Base-by-base conservation (phyloP, 2,113 vertebrate species). In the Tupaia chinensis region DNA sequence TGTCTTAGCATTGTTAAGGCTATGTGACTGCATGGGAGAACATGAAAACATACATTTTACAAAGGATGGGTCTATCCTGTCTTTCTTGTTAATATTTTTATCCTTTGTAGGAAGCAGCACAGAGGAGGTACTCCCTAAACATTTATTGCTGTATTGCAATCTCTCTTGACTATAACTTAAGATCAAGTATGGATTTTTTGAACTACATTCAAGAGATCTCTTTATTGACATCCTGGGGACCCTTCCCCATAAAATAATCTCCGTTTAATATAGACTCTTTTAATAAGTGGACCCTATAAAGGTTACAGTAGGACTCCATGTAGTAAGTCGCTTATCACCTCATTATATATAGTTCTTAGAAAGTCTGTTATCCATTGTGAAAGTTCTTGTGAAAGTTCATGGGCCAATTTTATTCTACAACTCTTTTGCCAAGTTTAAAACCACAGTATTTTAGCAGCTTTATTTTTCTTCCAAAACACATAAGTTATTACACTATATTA, bases 401-500 rank as follows among this genome's bases (percentile, higher is more conserved):
- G 72, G 65, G 74, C 97, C 95, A 98, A 96, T 89, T 53, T 95
- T 32, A 91, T 89, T 96, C 65, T 89, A 83, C n/a, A 68, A 0
- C 53, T 95, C 86, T 96, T 93, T 92, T 87, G 96, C 93, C 96
- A 96, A 94, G 91, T 98, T 98, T 94, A 95, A 98, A 98, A 97
- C 97, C 98, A 95, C 97, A 98, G 20, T 98, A 96, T 97, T 96
- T 97, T 96, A 86, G 86, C 91, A 96, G 96, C 88, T 97, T 97
- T 98, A 81, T 97, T 98, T 98, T 98, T 97, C 98, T 98, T 98
- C 97, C 97, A 98, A 98, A 98, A 98, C 93, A 97, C 66, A 65
- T 97, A 98, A 97, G 92, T 96, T 97, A 97, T 96, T 97, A 97
- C 63, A 77, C 84, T 97, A 80, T 92, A 96, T 96, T 97, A 96